Conservation (phyloP, 2,888 invertebrate genomes). For the Dynastes maya region DNA sequence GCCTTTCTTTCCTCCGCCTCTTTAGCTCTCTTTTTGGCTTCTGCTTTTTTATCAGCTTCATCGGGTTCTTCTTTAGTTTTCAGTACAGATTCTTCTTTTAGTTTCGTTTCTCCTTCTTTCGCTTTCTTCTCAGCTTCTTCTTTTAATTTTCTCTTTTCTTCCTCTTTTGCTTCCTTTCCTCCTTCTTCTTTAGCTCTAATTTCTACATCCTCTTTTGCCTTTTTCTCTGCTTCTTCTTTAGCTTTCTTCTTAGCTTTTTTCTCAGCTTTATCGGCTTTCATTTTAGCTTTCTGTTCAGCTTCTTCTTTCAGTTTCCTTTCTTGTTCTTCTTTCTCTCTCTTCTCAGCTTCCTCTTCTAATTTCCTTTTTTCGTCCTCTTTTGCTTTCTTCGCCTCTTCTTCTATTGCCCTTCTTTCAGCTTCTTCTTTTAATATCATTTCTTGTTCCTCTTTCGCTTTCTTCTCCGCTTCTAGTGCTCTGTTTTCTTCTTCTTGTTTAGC, state of each 20-base stretch:
- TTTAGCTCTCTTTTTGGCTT: conserved; percentile 57
- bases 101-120: conserved; percentile 49
- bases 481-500: conserved; percentile 15
- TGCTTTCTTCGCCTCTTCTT: conserved; percentile 61
- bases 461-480: conserved; percentile 62
- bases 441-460: conserved; percentile 66
- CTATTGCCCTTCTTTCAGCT: conserved; percentile 56
- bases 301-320: conserved; percentile 64
- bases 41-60: conserved; percentile 58
- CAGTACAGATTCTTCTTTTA: conserved; percentile 50
- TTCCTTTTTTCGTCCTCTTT: conserved; percentile 55
- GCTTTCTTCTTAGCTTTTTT: conserved; percentile 58
- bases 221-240: conserved; percentile 64
- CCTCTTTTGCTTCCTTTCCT: conserved; percentile 56
- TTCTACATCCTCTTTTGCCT: conserved; percentile 44
- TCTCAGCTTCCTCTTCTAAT: conserved; percentile 65
- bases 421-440: conserved; percentile 64
- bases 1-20: conserved; percentile 61
- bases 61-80: conserved; percentile 62
- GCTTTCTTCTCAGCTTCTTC: conserved; percentile 53
- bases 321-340: conserved; percentile 63
- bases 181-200: conserved; percentile 49
- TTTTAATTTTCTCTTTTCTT: conserved; percentile 54
- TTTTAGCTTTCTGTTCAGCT: conserved; percentile 51
- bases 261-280: too few relatives aligned